Evolutionary conservation across 2,888 invertebrate genomes (phyloP), one percentile per base, ranked within the genome.

Genomic region (Drosophila mulleri): DNA sequence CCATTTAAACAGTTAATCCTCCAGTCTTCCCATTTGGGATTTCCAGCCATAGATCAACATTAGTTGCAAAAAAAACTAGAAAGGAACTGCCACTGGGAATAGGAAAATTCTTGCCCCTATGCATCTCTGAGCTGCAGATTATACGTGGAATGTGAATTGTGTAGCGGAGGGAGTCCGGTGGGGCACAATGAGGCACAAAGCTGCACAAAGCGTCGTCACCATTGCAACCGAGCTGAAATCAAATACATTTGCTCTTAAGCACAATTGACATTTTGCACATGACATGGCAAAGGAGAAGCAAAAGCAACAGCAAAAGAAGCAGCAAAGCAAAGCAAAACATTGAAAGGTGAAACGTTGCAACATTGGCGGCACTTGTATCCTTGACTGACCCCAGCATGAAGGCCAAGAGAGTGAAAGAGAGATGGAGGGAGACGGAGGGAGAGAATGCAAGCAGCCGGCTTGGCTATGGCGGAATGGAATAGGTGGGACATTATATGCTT

Each of bases 261-360:
- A 78, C 88, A 85, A 85, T 85, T 85, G 89, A 89, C 88, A 85
- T 84, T 87, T 83, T 78, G 67, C 89, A 89, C 88, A 84, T 87
- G 89, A 83, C 78, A 63, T 75, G 81, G 75, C 81, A 81, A 86
- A 80, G 72, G 69, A 16, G 59, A 68, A 65, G 37, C 41, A 76
- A 61, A 50, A 53, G 63, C 47, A 29, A 7, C 29, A 35, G 63
- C 47, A 29, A 29, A 29, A 8, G 29, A 74, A 66, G 5, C 35
- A 5, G 5, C 35, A 14, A 53, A 60, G 63, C 45, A 75, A 77
- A 72, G 67, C 59, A 68, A 63, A 72, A 83, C 70, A 77, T 56
- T 68, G 66, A 71, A 77, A 80, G 87, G 81, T 88, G 81, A 83
- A 83, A 86, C 67, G 68, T 65, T 76, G 68, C 63, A 76, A 64